A percentile compares a stretch with the other conserved stretches of the same genome.
Conservation (phyloP, 2,888 invertebrate species). For the Yponomeuta sedellus region DNA sequence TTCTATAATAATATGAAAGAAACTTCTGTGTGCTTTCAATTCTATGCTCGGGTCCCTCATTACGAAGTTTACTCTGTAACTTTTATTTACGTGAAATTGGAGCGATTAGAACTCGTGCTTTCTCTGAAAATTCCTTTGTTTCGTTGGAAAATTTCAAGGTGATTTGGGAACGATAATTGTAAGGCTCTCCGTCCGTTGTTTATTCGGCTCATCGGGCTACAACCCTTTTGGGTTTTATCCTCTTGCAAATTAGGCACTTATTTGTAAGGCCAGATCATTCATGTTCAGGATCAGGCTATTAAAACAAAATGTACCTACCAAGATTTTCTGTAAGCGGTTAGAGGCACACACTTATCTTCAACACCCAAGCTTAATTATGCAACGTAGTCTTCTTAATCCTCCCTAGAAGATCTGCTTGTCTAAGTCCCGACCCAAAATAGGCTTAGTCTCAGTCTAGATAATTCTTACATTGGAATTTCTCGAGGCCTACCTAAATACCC, state of each 20-base stretch:
- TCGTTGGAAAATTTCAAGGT: conserved; percentile 17
- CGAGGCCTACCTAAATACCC: neutral
- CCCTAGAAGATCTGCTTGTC: neutral
- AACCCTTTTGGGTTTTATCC: neutral
- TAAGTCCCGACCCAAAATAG: neutral
- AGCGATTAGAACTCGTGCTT: conserved; percentile 54
- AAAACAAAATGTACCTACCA: neutral
- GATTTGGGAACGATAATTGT: neutral
- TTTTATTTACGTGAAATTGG: conserved; percentile 70
- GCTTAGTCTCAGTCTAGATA: neutral
- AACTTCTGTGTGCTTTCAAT: neutral
- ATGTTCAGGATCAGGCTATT: neutral
- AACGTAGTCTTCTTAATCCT: neutral
- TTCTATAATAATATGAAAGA: neutral
- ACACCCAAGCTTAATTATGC: neutral
- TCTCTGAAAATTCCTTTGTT: conserved; percentile 39
- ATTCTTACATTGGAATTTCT: neutral
- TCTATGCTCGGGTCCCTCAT: conserved; percentile 39
- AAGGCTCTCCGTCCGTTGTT: neutral
- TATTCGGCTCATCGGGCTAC: neutral
- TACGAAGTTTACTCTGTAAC: conserved; percentile 70
- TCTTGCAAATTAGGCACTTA: neutral
- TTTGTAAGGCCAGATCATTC: neutral
- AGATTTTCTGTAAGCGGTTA: neutral
- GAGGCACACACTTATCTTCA: neutral